Evolutionary conservation across 2,113 vertebrate genomes (phyloP).

Genomic region (Cranoglanis bouderius): DNA sequence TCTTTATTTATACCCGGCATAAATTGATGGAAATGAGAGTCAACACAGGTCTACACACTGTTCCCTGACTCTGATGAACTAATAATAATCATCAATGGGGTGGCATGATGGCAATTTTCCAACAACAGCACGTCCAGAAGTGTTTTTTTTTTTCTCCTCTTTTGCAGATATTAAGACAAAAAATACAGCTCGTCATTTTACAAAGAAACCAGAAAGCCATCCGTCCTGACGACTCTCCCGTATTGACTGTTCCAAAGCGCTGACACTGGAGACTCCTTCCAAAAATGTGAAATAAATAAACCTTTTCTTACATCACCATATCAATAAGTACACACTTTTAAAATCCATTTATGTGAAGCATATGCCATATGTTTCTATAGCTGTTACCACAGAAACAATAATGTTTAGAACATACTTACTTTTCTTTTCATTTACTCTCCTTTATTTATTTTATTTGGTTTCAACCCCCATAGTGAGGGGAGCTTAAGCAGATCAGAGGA

Average conservation of each 20-base stretch:
- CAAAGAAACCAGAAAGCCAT: not conserved
- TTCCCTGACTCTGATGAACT: slow-evolving; percentile 23
- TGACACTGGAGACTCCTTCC: too few species aligned
- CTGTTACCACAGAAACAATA: not conserved
- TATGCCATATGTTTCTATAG: not conserved
- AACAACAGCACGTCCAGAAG: not conserved
- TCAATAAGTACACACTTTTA: not conserved
- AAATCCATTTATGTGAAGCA: too few species aligned
- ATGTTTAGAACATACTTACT: too few species aligned
- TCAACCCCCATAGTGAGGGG: too few species aligned
- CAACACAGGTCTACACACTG: not conserved
- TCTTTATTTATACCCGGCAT: slow-evolving; percentile 15
- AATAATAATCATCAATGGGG: not conserved
- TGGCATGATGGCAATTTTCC: not conserved
- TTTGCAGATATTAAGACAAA: not conserved
- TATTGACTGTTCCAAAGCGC: too few species aligned
- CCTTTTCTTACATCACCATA: not conserved
- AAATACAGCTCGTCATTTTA: not conserved
- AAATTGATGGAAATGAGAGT: slow-evolving; percentile 42
- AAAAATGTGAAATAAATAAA: too few species aligned
- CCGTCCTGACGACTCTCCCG: not conserved
- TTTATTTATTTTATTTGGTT: too few species aligned
- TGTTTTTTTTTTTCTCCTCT: not conserved
- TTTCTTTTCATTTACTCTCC: too few species aligned
- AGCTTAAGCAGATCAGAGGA: not conserved